Evolutionary conservation across 2,113 vertebrate species (phyloP).

Genomic region (Tragelaphus strepsiceros): DNA sequence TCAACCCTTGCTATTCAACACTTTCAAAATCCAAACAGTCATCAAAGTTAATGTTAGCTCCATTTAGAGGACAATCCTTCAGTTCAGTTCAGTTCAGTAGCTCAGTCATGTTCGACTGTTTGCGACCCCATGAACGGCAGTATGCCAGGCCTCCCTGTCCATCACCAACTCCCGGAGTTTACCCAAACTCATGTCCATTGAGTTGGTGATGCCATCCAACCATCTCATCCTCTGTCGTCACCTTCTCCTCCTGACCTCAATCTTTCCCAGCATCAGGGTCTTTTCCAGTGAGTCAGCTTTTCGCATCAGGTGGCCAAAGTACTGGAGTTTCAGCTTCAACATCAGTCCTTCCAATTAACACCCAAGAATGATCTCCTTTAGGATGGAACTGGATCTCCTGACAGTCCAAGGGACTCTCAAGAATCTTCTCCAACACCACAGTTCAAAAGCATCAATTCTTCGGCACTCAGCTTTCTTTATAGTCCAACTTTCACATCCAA

Average conservation of each 20-base stretch:
- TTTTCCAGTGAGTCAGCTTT: not conserved
- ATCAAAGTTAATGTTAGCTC: not conserved
- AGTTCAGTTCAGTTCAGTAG: not conserved
- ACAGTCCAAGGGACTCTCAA: not conserved
- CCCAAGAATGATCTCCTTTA: not conserved
- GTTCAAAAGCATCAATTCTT: not conserved
- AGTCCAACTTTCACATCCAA: not conserved
- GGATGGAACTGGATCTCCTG: not conserved
- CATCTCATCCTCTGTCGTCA: not conserved
- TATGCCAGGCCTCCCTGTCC: not conserved
- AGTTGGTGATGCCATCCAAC: not conserved
- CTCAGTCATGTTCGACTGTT: not conserved
- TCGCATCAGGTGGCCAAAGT: not conserved
- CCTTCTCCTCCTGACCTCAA: not conserved
- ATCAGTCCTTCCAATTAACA: not conserved
- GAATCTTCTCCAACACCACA: not conserved
- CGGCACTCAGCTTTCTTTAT: fast-evolving
- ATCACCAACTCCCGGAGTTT: not conserved
- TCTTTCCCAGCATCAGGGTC: not conserved
- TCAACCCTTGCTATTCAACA: not conserved
- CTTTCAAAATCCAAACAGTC: slow-evolving; percentile 23
- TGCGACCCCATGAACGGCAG: not conserved
- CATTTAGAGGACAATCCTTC: not conserved
- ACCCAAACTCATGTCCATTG: not conserved
- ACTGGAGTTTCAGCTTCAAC: not conserved